Base-by-base conservation (phyloP, 37 sponge, comb jelly and placozoan genomes). In the Chondrosia reniformis region DNA sequence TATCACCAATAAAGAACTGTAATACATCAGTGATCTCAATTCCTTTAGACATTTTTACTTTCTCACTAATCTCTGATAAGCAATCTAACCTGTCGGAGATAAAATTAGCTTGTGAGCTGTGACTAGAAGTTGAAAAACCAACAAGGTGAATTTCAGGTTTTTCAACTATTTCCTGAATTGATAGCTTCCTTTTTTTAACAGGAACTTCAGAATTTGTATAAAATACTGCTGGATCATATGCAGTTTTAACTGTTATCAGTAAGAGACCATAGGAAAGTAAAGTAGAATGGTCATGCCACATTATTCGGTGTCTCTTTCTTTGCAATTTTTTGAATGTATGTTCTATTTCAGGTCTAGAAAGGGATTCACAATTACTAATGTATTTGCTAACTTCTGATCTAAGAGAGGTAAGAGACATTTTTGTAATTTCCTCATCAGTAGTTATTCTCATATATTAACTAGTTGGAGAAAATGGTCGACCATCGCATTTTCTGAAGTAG, bases 161-260 rank as follows among this genome's bases (percentile, higher is more conserved):
- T 63, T 82, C 83, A 12, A 82, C 46, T 12, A 36, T 59, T 24
- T 74, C 45, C 44, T 74, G 83, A 27, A 82, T 1, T 4, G 37
- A 15, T 3, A 42, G 10, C n/a, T 34, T 45, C 5, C 17, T 19
- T 54, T 52, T 27, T 4, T 32, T 63, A 12, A 27, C 25, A 33
- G n/a, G n/a, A n/a, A n/a, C n/a, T n/a, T n/a, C n/a, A n/a, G n/a
- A n/a, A n/a, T n/a, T n/a, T n/a, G n/a, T n/a, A n/a, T n/a, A n/a
- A n/a, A 71, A 80, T n/a, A 80, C 59, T n/a, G 81, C 81, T 38
- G 49, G 42, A 43, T 80, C 81, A 71, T 55, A 80, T 17, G 55
- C 2, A 31, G 37, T 42, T 7, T 69, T 44, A 0, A 73, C 38
- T 3, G 74, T 73, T 15, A 81, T 37, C 25, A 73, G 8, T 22